Evolutionary conservation across 2,888 invertebrate species (phyloP).

Genomic region (Synergus laeviventris): DNA sequence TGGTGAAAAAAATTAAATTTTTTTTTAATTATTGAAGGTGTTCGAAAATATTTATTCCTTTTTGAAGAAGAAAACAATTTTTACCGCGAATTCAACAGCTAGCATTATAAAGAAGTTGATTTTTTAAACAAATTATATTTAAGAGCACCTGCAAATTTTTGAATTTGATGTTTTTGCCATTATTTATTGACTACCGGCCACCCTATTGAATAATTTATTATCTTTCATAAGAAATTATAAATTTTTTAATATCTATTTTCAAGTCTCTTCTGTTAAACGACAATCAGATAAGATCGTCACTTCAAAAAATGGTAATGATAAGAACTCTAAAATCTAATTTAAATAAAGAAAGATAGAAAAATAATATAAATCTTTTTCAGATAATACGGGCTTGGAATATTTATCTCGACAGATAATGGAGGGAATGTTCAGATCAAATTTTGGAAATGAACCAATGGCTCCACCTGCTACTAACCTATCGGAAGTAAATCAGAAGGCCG

Average conservation of each 20-base stretch:
- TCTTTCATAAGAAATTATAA: neutral
- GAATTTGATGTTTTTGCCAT: no score
- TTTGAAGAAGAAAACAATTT: no score
- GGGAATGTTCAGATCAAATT: neutral
- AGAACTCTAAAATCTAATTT: neutral
- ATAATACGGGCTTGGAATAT: neutral
- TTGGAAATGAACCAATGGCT: neutral
- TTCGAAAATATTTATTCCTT: no score
- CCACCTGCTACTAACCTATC: neutral
- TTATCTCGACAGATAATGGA: slow-evolving; percentile 6
- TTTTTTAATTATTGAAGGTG: no score
- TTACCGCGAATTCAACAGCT: no score
- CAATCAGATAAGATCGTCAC: neutral
- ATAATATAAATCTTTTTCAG: neutral
- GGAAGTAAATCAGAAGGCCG: neutral
- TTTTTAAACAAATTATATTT: no score
- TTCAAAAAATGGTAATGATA: neutral
- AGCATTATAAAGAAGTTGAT: no score
- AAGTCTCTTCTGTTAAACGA: neutral
- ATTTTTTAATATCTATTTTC: neutral
- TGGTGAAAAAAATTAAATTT: no score
- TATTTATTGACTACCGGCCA: no score
- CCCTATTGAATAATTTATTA: no score
- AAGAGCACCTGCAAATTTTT: no score
- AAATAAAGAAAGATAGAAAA: neutral